phyloP scores from a whole-genome alignment of 2,113 vertebrate genomes.

The Camelus bactrianus region DNA sequence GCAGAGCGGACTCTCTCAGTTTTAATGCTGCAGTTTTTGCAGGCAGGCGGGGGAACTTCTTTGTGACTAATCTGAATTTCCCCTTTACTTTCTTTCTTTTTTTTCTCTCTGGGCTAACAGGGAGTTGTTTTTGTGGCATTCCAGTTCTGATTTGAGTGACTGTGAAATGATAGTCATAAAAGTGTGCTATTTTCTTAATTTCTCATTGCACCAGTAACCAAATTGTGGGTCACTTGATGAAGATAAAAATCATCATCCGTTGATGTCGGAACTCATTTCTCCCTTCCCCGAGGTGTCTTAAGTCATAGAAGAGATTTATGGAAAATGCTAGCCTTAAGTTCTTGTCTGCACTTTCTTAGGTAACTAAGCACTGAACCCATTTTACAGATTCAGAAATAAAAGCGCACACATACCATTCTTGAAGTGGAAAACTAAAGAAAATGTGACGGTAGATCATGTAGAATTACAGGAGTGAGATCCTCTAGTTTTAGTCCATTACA shows the following conservation, averaged over 20 bases:
- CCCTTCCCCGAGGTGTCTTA: not conserved
- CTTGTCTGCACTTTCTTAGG: not conserved
- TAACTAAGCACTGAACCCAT: not conserved
- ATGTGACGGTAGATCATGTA: not conserved
- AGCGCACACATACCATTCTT: not conserved
- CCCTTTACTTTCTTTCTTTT: constrained; percentile 87
- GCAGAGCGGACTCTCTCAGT: constrained; percentile 79
- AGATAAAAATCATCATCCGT: constrained; percentile 52
- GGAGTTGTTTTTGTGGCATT: constrained; percentile 88
- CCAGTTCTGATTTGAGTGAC: constrained; percentile 88
- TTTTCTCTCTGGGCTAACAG: constrained; percentile 84
- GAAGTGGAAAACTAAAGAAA: not conserved
- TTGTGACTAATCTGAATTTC: constrained; percentile 91
- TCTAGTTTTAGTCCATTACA: not conserved
- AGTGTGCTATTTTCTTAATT: constrained; percentile 76
- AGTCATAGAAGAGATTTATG: constrained; percentile 19
- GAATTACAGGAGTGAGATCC: not conserved
- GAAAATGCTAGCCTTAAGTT: not conserved
- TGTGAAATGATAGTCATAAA: constrained; percentile 74
- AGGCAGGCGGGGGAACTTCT: constrained; percentile 90
- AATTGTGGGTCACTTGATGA: constrained; percentile 61
- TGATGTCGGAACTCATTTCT: not conserved
- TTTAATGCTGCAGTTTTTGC: constrained; percentile 82
- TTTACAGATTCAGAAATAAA: not conserved
- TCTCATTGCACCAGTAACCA: constrained; percentile 70